Evolutionary conservation across 2,797 vertebrate genomes (phyloP), one percentile per base, ranked within the genome.

Genomic region (Todus mexicanus): DNA sequence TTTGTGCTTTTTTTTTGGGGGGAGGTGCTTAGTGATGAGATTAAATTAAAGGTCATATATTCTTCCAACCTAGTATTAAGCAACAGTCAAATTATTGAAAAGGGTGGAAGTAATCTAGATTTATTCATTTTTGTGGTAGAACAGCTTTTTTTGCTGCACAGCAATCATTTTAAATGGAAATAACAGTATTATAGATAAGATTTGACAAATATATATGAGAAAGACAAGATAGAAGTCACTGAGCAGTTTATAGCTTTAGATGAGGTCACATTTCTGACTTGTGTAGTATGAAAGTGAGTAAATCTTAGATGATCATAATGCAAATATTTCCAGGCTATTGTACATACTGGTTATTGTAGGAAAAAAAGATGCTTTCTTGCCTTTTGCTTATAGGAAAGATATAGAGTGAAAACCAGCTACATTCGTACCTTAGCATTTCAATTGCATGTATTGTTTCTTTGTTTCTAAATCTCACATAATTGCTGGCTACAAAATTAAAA

Each of bases 201-300:
- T 96, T 95, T 97, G 94, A 96, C 93, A 90, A 91, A 94, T 97
- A 87, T 84, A 90, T 91, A 88, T 84, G 93, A 95, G 84, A 92
- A 89, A 96, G 60, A 38, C 89, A 95, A 6, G 76, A 92, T 89
- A 93, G 84, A 94, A 96, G 80, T 87, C 70, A 88, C 80, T 61
- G 79, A 93, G 85, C 94, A 45, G 78, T 54, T 56, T 51, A 33
- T 81, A 73, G 89, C 91, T 79, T 54, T 50, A 65, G 86, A 95
- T 88, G 74, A 91, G 84, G 87, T 96, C 71, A 54, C 50, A 7
- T 96, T 93, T 96, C 86, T 92, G 92, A 92, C 82, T 93, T 56
- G 59, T 27, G 53, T 64, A 74, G 72, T 92, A 91, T 85, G 81
- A 89, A 88, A 90, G 68, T 74, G 71, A 88, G 57, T 90, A 93